A percentile compares a stretch with the other conserved stretches of the same genome.
phyloP scores from a whole-genome alignment of 2,888 invertebrate species.

The Labia minor region DNA sequence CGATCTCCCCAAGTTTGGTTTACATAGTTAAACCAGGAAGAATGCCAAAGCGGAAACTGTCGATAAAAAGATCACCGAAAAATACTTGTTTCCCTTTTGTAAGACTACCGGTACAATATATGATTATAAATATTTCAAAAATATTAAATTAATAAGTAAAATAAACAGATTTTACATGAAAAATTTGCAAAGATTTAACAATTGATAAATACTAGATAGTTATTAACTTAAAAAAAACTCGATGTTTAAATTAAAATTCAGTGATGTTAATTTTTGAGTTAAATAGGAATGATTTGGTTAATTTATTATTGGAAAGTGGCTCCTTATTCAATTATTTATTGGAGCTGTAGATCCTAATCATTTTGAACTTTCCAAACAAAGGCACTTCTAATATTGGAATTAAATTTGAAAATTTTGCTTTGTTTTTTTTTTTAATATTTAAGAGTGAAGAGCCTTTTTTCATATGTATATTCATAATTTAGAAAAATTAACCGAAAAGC shows the following conservation, averaged over 20 bases:
- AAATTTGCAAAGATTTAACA: constrained; percentile 5
- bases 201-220: not conserved
- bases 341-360: not conserved
- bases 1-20: not conserved
- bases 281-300: not conserved
- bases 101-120: constrained; percentile 13
- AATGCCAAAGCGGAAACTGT: constrained; percentile 13
- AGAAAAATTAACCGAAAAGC: constrained; percentile 24
- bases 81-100: constrained; percentile 1
- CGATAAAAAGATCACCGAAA: not conserved
- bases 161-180: not conserved
- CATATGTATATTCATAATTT: constrained; percentile 19
- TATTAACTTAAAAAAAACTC: not conserved
- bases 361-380: constrained; percentile 21
- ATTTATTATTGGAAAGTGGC: not conserved
- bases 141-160: not conserved
- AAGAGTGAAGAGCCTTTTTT: constrained; percentile 26
- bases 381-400: constrained; percentile 27
- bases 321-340: not conserved
- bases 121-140: not conserved
- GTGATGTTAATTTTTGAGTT: not conserved
- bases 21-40: not conserved
- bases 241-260: not conserved
- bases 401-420: constrained; percentile 19
- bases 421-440: constrained; percentile 21